These are phyloP conservation scores for Tetanocera ferruginea DNA, from an alignment of 2,888 invertebrate species.

Conservation along the genomic window DNA sequence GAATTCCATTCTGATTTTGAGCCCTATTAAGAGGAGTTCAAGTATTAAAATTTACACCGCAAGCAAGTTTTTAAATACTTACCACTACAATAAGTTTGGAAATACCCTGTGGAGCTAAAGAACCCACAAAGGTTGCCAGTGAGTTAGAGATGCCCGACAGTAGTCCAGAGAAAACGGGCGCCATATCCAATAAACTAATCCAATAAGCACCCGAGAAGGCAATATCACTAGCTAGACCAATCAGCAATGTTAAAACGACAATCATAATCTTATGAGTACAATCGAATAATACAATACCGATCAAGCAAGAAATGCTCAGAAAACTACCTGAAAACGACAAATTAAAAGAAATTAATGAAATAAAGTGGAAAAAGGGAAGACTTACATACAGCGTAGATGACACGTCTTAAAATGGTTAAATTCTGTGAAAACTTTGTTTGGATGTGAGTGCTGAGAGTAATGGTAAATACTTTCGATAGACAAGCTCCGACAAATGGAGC, in stretches of 20 bases:
- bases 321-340: constrained; percentile 53
- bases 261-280: constrained; percentile 63
- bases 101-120: constrained; percentile 67
- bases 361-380: neutral
- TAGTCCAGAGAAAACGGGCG: constrained; percentile 70
- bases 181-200: constrained; percentile 70
- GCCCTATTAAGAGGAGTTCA: constrained; percentile 58
- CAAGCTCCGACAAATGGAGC: constrained; percentile 60
- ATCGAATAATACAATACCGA: constrained; percentile 60
- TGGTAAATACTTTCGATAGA: constrained; percentile 56
- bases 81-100: constrained; percentile 59
- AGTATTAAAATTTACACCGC: neutral
- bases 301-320: constrained; percentile 55
- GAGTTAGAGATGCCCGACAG: constrained; percentile 70
- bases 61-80: constrained; percentile 22
- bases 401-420: constrained; percentile 55
- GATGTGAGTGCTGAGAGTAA: constrained; percentile 52
- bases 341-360: neutral
- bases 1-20: constrained; percentile 68
- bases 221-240: constrained; percentile 65
- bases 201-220: constrained; percentile 70
- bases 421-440: constrained; percentile 51
- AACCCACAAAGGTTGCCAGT: constrained; percentile 68
- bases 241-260: constrained; percentile 61
- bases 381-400: constrained; percentile 58